Percentiles rank a stretch among this genome's conserved stretches.
Evolutionary conservation across 2,113 vertebrate species (phyloP).

Genomic region (Rhadina sibilatrix): DNA sequence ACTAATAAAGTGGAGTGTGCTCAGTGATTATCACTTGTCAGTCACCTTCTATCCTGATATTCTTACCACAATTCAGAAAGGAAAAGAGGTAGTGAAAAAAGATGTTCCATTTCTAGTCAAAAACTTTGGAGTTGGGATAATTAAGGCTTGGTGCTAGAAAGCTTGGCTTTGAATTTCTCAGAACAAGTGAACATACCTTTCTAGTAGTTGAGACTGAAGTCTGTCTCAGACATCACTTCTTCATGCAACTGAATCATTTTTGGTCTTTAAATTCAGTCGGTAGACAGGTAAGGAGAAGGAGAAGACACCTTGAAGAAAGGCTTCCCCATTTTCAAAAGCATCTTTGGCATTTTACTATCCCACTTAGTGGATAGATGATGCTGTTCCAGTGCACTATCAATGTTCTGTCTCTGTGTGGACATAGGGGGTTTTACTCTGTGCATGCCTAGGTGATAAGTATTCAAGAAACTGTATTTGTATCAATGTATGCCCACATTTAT

Average conservation of each 20-base stretch:
- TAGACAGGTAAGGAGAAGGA: not conserved
- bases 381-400: not conserved
- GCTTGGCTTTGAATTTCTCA: not conserved
- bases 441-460: not conserved
- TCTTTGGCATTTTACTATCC: not conserved
- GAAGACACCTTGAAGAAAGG: not conserved
- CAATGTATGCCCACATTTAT: not conserved
- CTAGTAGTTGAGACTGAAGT: not conserved
- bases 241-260: not conserved
- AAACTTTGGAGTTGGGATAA: not conserved
- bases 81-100: not conserved
- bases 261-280: not conserved
- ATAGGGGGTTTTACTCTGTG: not conserved
- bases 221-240: not conserved
- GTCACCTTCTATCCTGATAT: not conserved
- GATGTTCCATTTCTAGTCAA: accelerated
- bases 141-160: not conserved
- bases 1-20: not conserved
- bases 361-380: not conserved
- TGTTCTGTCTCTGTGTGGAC: not conserved
- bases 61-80: not conserved
- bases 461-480: not conserved
- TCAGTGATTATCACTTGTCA: not conserved
- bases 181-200: not conserved
- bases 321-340: not conserved